Conservation (phyloP, 2,797 vertebrate genomes). For the Pipistrellus kuhlii region DNA sequence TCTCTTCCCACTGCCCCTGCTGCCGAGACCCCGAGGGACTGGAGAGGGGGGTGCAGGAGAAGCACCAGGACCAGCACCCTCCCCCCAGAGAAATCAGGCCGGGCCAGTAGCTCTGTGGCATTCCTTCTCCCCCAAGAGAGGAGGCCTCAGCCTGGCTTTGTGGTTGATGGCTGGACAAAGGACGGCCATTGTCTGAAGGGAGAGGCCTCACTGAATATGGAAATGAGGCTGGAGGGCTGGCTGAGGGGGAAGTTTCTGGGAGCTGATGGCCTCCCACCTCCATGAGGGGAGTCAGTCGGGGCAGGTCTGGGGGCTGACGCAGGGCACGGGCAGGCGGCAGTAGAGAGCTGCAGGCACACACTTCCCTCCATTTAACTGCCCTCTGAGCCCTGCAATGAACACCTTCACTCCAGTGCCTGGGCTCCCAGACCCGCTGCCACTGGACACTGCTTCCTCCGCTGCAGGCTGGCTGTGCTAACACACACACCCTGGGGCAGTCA, state of each 20-base stretch:
- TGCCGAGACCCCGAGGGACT: background rate
- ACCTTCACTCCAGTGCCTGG: accelerated
- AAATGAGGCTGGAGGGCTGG: background rate
- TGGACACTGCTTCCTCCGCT: no score
- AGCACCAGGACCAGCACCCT: background rate
- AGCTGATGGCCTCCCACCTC: no score
- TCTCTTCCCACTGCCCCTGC: background rate
- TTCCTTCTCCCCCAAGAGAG: background rate
- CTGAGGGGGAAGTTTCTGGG: background rate
- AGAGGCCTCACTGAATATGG: background rate
- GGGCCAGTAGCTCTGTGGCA: background rate
- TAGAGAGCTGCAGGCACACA: no score
- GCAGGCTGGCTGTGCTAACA: background rate
- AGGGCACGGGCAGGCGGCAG: background rate
- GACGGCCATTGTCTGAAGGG: background rate
- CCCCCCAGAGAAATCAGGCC: background rate
- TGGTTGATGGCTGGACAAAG: background rate
- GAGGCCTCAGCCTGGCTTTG: background rate
- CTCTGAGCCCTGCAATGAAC: background rate
- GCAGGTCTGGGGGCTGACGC: background rate
- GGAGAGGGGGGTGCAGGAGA: background rate
- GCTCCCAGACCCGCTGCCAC: background rate
- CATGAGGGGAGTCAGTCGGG: background rate
- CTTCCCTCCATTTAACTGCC: background rate
- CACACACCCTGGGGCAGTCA: accelerated